Evolutionary conservation across 2,797 vertebrate genomes (phyloP).

Genomic region (Falco peregrinus): DNA sequence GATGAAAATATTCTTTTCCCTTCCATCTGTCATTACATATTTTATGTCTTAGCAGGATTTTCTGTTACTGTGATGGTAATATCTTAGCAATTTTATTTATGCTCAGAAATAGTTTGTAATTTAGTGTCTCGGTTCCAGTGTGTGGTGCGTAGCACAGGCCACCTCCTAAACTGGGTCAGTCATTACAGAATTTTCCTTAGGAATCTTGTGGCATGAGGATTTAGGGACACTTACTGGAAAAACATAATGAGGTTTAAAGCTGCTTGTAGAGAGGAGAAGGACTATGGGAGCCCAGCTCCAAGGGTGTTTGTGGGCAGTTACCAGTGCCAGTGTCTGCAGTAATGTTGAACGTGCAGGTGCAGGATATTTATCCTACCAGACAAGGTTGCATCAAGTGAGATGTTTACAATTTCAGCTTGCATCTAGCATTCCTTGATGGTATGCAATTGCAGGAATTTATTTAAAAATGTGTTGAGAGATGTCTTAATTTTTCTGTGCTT

Average conservation of each 20-base stretch:
- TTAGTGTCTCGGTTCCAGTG: neutral
- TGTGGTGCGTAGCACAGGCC: fast-evolving
- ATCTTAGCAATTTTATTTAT: neutral
- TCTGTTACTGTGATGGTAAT: neutral
- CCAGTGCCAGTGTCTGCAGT: neutral
- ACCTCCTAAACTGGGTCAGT: neutral
- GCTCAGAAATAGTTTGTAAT: neutral
- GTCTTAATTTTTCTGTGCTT: neutral
- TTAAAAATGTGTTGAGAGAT: neutral
- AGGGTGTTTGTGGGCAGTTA: neutral
- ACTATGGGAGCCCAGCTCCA: neutral
- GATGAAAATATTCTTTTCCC: neutral
- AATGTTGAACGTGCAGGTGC: neutral
- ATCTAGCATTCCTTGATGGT: neutral
- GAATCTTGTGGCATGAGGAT: neutral
- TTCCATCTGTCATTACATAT: neutral
- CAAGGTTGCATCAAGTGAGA: neutral
- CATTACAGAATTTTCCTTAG: neutral
- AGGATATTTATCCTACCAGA: neutral
- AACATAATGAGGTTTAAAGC: neutral
- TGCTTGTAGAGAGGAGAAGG: neutral
- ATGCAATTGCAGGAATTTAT: neutral
- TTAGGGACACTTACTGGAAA: neutral
- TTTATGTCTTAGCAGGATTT: neutral
- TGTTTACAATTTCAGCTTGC: neutral